Base-by-base conservation (phyloP, 2,888 invertebrate species). In the Calliphora vomitoria region DNA sequence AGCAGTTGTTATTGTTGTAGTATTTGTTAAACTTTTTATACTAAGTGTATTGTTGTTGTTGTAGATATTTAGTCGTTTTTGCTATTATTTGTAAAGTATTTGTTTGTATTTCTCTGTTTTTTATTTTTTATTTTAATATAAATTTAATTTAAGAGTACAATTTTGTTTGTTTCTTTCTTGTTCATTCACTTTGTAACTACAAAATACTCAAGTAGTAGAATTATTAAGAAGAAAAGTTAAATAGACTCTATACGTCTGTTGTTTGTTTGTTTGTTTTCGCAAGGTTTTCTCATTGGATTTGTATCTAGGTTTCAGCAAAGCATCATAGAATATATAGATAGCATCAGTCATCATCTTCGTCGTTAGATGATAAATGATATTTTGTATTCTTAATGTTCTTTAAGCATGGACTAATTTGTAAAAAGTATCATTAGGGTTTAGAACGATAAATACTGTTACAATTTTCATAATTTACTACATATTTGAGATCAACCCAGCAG, bases 1-100 rank as follows among this genome's bases (percentile, higher is more conserved):
- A 88, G 88, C 86, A 85, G 78, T 84, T 86, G 82, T 79, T 79
- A 68, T 80, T 69, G 47, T 86, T 87, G 18, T 74, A 6, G 76
- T 62, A 35, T 66, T 68, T 84, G 66, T 72, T 79, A 75, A 82
- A 74, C 66, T 75, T 82, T 82, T 72, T 74, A 11, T 62, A 15
- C 18, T 11, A 25, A 13, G 4, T 68, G 60, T 68, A 11, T 25
- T 64, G 20, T 83, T 82, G 66, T 78, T 84, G 80, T 72, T 72
- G 78, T 74, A 69, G 80, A 53, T 60, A 81, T 86, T 84, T 78
- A 66, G 35, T 62, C 50, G 64, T 66, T 87, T 69, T 62, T 74
- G 35, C 72, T 83, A 82, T 75, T 85, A 68, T 68, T 47, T 55
- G 18, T 50, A 13, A 47, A 31, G 72, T 64, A 44, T 69, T 74